These are phyloP conservation scores for Pachypanchax playfairii DNA, from an alignment of 2,113 vertebrate genomes.

Conservation along the genomic window DNA sequence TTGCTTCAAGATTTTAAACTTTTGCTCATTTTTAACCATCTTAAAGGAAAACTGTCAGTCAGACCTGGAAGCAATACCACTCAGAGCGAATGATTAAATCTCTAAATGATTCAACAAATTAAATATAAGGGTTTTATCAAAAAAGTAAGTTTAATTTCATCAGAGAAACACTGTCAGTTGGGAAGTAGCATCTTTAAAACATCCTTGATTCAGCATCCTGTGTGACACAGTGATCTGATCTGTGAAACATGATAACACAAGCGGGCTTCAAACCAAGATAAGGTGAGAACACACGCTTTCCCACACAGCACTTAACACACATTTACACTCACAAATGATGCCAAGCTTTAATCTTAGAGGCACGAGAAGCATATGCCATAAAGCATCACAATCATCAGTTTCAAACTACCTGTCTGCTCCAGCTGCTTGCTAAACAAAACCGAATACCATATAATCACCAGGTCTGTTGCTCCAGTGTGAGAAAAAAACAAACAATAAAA, in stretches of 20 bases:
- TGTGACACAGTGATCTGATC: constrained; percentile 42
- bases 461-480: constrained; percentile 44
- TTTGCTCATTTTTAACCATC: neutral
- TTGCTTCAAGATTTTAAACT: constrained; percentile 1
- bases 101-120: constrained; percentile 33
- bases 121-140: constrained; percentile 17
- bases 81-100: constrained; percentile 5
- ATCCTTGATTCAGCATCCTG: constrained; percentile 1
- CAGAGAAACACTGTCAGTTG: constrained; percentile 31
- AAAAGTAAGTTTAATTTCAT: constrained; percentile 29
- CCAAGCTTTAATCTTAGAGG: constrained; percentile 22
- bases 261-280: neutral
- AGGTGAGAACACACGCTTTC: constrained; percentile 9
- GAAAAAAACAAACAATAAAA: no score
- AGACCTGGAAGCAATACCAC: neutral
- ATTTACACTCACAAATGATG: neutral
- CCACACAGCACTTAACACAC: constrained; percentile 9
- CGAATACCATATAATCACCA: constrained; percentile 58
- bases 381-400: constrained; percentile 41
- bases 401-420: constrained; percentile 8
- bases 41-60: constrained; percentile 16
- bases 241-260: constrained; percentile 41
- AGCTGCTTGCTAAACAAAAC: constrained; percentile 39
- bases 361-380: constrained; percentile 40
- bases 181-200: constrained; percentile 32